Percentiles rank a stretch among this genome's conserved stretches.
Conservation (phyloP, 2,113 vertebrate species). For the Actenoides lindsayi region DNA sequence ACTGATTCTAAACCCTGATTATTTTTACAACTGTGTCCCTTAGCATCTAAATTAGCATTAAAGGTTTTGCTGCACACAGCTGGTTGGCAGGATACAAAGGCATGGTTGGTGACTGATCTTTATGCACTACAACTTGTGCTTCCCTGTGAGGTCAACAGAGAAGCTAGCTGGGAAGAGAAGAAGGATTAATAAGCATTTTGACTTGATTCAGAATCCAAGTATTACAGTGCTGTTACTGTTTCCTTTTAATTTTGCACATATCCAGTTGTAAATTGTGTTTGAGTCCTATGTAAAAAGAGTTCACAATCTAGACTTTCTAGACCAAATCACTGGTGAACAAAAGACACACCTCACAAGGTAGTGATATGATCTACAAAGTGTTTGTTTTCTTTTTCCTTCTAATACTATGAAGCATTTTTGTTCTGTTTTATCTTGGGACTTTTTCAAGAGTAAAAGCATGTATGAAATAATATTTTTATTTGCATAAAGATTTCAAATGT, state of each 20-base stretch:
- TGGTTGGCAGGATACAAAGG: not conserved
- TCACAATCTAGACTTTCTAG: not conserved
- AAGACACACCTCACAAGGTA: not conserved
- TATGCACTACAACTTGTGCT: not conserved
- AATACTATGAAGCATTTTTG: not conserved
- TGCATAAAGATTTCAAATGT: conserved; percentile 8
- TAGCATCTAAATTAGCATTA: not conserved
- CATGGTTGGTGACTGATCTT: not conserved
- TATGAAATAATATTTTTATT: not conserved
- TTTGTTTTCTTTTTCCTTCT: not conserved
- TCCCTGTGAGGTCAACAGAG: not conserved
- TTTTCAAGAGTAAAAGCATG: not conserved
- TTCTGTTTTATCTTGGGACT: conserved; percentile 15
- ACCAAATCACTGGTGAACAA: not conserved
- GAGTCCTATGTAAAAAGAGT: not conserved
- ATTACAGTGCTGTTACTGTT: not conserved
- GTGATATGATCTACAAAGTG: not conserved
- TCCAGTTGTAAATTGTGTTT: not conserved
- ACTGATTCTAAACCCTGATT: not conserved
- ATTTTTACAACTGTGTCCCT: not conserved
- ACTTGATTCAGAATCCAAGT: not conserved
- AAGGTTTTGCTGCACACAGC: not conserved
- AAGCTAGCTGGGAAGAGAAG: not conserved
- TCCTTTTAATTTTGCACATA: not conserved
- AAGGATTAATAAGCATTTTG: not conserved